Conservation (phyloP, 2,888 invertebrate species). For the Lomographa bimaculata region DNA sequence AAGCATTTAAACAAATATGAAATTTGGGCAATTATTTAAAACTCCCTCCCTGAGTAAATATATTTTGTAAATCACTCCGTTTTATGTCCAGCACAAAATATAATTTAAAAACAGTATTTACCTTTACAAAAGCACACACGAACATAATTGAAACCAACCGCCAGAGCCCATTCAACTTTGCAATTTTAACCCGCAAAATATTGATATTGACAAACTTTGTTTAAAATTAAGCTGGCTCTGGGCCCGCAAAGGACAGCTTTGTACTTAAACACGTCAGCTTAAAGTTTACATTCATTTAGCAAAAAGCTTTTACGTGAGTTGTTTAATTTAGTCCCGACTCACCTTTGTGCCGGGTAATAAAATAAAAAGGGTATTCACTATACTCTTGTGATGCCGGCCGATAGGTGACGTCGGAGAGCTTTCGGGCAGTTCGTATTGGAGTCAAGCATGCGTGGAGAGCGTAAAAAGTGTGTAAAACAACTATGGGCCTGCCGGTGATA, state of each 20-base stretch:
- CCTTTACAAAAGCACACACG: conserved; percentile 27
- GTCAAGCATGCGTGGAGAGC: conserved; percentile 5
- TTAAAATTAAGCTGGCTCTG: conserved; percentile 35
- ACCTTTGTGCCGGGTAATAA: conserved; percentile 60
- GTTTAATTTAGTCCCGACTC: conserved; percentile 59
- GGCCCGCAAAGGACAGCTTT: conserved; percentile 30
- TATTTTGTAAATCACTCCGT: no score
- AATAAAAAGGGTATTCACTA: conserved; percentile 50
- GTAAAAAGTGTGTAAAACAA: conserved; percentile 3
- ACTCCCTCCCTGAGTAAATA: no score
- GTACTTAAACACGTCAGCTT: conserved; percentile 35
- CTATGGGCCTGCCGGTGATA: neutral
- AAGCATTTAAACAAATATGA: no score
- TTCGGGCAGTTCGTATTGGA: conserved; percentile 39
- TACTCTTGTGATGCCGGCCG: conserved; percentile 42
- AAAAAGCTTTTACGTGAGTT: conserved; percentile 40
- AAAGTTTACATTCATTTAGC: conserved; percentile 43
- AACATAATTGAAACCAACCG: conserved; percentile 47
- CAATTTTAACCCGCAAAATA: conserved; percentile 53
- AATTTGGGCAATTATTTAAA: no score
- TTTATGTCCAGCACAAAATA: no score
- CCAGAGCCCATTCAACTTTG: conserved; percentile 43
- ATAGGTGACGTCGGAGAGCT: conserved; percentile 48
- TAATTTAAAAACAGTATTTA: conserved; percentile 20
- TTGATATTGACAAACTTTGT: conserved; percentile 51